A percentile compares a stretch with the other conserved stretches of the same genome.
Evolutionary conservation across 2,888 invertebrate species (phyloP).

Genomic region (Pollenia amentaria): DNA sequence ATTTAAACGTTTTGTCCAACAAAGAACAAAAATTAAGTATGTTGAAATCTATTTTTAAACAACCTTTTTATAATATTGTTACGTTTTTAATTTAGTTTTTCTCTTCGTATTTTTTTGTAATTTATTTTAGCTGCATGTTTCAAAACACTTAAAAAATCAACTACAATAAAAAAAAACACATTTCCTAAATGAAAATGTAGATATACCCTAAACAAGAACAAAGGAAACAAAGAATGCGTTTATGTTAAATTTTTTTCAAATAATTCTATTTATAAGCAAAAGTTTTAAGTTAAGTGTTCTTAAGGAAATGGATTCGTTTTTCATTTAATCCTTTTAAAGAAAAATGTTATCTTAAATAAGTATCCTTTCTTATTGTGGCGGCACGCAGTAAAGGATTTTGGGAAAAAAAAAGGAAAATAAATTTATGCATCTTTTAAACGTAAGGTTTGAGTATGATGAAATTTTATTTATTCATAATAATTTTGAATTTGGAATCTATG

Average conservation of each 20-base stretch:
- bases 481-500: too few relatives aligned
- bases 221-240: not conserved
- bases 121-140: slow-evolving; percentile 24
- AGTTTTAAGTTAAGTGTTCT: slow-evolving; percentile 15
- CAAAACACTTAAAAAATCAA: slow-evolving; percentile 28
- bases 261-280: slow-evolving; percentile 18
- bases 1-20: slow-evolving; percentile 20
- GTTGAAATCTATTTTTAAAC: slow-evolving; percentile 1
- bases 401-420: too few relatives aligned
- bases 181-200: slow-evolving; percentile 16
- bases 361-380: not conserved
- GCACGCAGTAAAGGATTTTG: too few relatives aligned
- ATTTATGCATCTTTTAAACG: too few relatives aligned
- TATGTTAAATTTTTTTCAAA: slow-evolving; percentile 4
- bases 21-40: not conserved
- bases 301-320: slow-evolving; percentile 23
- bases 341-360: slow-evolving; percentile 28
- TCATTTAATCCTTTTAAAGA: not conserved
- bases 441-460: too few relatives aligned
- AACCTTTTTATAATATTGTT: not conserved
- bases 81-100: not conserved
- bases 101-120: not conserved
- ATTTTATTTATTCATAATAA: too few relatives aligned
- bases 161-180: not conserved
- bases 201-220: slow-evolving; percentile 6